phyloP scores from a whole-genome alignment of 2,797 vertebrate species.

The Darevskia nairensis region DNA sequence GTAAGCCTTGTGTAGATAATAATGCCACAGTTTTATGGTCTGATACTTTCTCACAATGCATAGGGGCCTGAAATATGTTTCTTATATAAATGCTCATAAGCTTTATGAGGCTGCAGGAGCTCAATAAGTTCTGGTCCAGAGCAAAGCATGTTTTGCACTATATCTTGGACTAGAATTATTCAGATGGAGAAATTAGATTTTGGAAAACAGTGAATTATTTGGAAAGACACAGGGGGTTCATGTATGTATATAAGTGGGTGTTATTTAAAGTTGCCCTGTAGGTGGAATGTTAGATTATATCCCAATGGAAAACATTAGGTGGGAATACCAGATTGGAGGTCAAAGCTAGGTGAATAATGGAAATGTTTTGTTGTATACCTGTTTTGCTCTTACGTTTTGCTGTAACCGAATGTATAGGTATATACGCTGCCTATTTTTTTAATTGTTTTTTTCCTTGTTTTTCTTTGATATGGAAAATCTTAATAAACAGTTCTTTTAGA shows the following conservation, averaged over 20 bases:
- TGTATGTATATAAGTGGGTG: neutral
- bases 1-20: conserved; percentile 7
- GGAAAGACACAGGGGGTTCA: neutral
- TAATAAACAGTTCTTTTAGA: too few relatives aligned
- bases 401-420: too few relatives aligned
- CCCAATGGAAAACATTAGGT: neutral
- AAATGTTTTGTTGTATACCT: neutral
- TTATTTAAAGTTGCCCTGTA: neutral
- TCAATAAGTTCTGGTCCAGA: conserved; percentile 13
- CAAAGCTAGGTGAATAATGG: neutral
- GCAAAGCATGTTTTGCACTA: conserved; percentile 23
- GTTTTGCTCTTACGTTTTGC: too few relatives aligned
- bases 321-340: neutral
- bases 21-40: conserved; percentile 37
- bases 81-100: conserved; percentile 35
- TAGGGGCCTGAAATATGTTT: conserved; percentile 38
- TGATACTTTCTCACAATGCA: conserved; percentile 27
- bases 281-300: conserved; percentile 22
- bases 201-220: neutral
- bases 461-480: too few relatives aligned
- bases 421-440: too few relatives aligned
- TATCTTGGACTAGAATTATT: neutral
- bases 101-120: conserved; percentile 20
- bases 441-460: too few relatives aligned
- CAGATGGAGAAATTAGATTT: conserved; percentile 23